A percentile compares a stretch with the other conserved stretches of the same genome.
Evolutionary conservation across 2,888 invertebrate species (phyloP).

Genomic region (Protodeltote pygarga): DNA sequence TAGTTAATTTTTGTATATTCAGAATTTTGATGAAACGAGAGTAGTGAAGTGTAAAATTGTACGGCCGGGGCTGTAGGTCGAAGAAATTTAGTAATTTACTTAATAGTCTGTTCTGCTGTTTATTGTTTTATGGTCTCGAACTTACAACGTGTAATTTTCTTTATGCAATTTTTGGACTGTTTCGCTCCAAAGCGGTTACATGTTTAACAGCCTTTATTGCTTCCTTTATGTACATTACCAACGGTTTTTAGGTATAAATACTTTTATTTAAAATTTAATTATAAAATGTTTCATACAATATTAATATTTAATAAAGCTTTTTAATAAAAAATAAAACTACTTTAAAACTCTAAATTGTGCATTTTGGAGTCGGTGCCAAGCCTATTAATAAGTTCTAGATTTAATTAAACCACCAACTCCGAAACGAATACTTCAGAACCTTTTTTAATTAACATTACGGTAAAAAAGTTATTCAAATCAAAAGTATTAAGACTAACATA

Average conservation of each 20-base stretch:
- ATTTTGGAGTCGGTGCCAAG: no score
- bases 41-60: constrained; percentile 41
- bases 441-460: no score
- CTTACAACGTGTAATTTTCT: constrained; percentile 52
- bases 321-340: constrained; percentile 20
- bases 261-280: not conserved
- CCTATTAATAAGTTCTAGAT: no score
- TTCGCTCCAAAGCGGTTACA: constrained; percentile 46
- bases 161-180: constrained; percentile 44
- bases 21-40: constrained; percentile 33
- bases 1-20: constrained; percentile 21
- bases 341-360: not conserved
- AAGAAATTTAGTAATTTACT: constrained; percentile 56
- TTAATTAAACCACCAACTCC: no score
- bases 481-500: no score
- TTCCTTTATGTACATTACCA: constrained; percentile 27
- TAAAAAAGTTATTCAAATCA: no score
- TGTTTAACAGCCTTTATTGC: constrained; percentile 43
- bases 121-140: constrained; percentile 54
- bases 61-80: constrained; percentile 36
- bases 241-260: not conserved
- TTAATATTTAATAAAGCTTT: not conserved
- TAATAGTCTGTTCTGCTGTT: constrained; percentile 51
- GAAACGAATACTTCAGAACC: no score
- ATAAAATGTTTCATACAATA: not conserved